Percentiles rank a stretch among this genome's conserved stretches.
These are phyloP conservation scores for Cisticola juncidis DNA, from an alignment of 2,113 vertebrate species.

Conservation along the genomic window DNA sequence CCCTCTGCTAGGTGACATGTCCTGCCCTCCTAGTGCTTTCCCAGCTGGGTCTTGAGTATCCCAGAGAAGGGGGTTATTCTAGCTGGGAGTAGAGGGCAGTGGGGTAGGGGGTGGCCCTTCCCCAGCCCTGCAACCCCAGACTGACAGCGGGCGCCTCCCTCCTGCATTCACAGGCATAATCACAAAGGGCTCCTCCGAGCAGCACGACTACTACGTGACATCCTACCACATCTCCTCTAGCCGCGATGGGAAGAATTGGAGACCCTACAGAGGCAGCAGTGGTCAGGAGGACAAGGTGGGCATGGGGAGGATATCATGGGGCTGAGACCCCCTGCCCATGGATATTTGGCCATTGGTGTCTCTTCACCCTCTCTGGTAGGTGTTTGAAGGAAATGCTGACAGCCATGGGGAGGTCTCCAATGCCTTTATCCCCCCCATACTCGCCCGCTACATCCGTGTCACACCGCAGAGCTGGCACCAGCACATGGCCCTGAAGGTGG, in stretches of 20 bases:
- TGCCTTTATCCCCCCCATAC: conserved; percentile 76
- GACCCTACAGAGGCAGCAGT: conserved; percentile 71
- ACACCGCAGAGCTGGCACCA: conserved; percentile 74
- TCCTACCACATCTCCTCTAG: conserved; percentile 79
- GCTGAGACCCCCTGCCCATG: neutral
- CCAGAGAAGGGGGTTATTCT: neutral
- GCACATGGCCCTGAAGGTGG: conserved; percentile 69
- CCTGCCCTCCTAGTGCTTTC: neutral
- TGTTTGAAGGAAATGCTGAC: conserved; percentile 79
- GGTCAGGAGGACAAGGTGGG: conserved; percentile 81
- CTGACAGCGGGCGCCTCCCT: neutral
- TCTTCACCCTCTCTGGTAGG: conserved; percentile 15
- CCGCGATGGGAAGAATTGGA: conserved; percentile 82
- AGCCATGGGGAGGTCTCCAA: conserved; percentile 76
- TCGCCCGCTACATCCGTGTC: conserved; percentile 80
- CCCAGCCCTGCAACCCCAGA: rapidly evolving
- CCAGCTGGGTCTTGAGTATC: neutral
- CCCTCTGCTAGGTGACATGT: neutral
- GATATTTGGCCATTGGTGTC: rapidly evolving
- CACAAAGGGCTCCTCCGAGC: conserved; percentile 72
- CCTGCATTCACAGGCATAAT: conserved; percentile 71
- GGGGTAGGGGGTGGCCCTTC: neutral
- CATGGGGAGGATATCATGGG: no score
- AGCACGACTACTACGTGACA: conserved; percentile 66
- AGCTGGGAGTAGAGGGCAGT: neutral